phyloP scores from a whole-genome alignment of 1,140 invertebrate genomes.

The Drosophila sproati region DNA sequence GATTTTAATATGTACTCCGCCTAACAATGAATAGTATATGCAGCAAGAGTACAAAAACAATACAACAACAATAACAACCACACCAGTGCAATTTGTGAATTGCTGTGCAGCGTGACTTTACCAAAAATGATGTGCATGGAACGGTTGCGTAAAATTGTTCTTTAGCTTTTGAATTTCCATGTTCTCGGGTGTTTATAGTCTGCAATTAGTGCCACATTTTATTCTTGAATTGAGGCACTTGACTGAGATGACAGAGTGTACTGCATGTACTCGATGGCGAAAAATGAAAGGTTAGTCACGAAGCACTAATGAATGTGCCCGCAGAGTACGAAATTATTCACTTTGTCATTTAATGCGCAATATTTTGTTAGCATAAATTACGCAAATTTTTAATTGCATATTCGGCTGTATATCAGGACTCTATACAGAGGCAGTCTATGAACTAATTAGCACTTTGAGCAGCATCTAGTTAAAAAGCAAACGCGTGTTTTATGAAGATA shows the following conservation, averaged over 20 bases:
- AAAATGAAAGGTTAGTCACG: slow-evolving; percentile 40
- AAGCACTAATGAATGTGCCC: slow-evolving; percentile 58
- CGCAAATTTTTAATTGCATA: slow-evolving; percentile 1
- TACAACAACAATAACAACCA: slow-evolving; percentile 23
- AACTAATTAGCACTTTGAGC: slow-evolving; percentile 52
- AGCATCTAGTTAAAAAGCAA: slow-evolving; percentile 53
- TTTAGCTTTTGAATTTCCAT: slow-evolving; percentile 33
- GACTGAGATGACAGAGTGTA: slow-evolving; percentile 25
- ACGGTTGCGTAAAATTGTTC: slow-evolving; percentile 52
- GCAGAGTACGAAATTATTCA: slow-evolving; percentile 56
- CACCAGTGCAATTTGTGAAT: slow-evolving; percentile 49
- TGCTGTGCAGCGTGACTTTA: slow-evolving; percentile 10
- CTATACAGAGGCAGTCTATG: slow-evolving; percentile 46
- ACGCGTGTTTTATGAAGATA: slow-evolving; percentile 50
- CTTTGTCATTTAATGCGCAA: slow-evolving; percentile 47
- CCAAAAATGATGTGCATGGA: slow-evolving; percentile 47
- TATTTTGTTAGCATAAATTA: slow-evolving; percentile 14
- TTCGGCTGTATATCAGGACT: slow-evolving; percentile 10
- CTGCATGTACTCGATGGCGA: slow-evolving; percentile 34
- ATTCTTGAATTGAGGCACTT: slow-evolving; percentile 49
- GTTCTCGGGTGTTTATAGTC: slow-evolving; percentile 39
- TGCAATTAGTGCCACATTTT: slow-evolving; percentile 73
- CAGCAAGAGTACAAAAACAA: slow-evolving; percentile 12
- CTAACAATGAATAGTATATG: slow-evolving; percentile 23
- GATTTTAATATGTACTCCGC: slow-evolving; percentile 31